phyloP scores from a whole-genome alignment of 2,888 invertebrate species.

The Pemphredon lugubris region DNA sequence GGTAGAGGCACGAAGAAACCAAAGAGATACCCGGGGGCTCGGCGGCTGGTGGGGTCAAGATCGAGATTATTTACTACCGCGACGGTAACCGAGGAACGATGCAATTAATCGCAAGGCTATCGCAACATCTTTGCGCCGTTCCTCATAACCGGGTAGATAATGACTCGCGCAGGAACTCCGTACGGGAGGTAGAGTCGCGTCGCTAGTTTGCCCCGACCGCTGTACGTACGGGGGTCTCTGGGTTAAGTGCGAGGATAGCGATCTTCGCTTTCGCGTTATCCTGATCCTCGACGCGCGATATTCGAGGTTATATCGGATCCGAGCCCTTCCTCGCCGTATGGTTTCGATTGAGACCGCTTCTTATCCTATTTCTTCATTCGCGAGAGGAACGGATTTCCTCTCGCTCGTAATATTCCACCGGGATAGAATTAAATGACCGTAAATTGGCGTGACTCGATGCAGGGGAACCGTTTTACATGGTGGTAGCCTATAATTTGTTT shows the following conservation, averaged over 20 bases:
- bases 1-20: background rate
- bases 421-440: too few relatives aligned
- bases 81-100: conserved; percentile 29
- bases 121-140: conserved; percentile 37
- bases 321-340: too few relatives aligned
- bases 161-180: conserved; percentile 38
- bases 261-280: conserved; percentile 43
- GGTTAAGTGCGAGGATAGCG: conserved; percentile 41
- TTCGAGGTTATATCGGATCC: too few relatives aligned
- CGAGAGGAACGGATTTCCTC: too few relatives aligned
- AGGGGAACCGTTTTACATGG: too few relatives aligned
- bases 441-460: too few relatives aligned
- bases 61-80: conserved; percentile 37
- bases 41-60: conserved; percentile 27
- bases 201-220: conserved; percentile 23
- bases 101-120: conserved; percentile 53
- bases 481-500: too few relatives aligned
- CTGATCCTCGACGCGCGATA: conserved; percentile 35
- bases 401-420: too few relatives aligned
- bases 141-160: conserved; percentile 45
- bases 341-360: too few relatives aligned
- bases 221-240: conserved; percentile 38
- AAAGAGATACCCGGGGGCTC: conserved; percentile 11
- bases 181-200: conserved; percentile 13
- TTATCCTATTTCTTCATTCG: too few relatives aligned